Evolutionary conservation across 2,888 invertebrate genomes (phyloP).

Genomic region (Vandiemenella viatica): DNA sequence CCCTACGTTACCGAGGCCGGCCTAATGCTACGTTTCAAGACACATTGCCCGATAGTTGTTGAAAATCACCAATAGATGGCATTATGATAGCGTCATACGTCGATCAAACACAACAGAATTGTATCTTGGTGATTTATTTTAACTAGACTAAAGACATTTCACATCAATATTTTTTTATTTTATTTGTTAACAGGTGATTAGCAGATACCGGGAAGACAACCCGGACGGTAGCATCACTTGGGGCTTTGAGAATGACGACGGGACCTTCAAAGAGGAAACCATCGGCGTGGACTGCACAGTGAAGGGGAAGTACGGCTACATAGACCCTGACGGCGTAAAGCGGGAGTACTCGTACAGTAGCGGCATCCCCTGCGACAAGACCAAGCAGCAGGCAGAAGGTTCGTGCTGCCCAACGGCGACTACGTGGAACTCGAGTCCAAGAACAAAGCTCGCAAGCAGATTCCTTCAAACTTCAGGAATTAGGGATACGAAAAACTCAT

Average conservation of each 20-base stretch:
- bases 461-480: slow-evolving; percentile 32
- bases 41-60: too few relatives aligned
- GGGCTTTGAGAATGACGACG: slow-evolving; percentile 81
- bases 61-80: too few relatives aligned
- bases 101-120: too few relatives aligned
- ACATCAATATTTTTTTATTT: too few relatives aligned
- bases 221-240: slow-evolving; percentile 69
- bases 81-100: too few relatives aligned
- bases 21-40: too few relatives aligned
- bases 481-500: too few relatives aligned
- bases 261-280: slow-evolving; percentile 70
- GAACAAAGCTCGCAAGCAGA: slow-evolving; percentile 47
- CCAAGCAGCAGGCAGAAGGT: slow-evolving; percentile 32
- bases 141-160: too few relatives aligned
- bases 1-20: too few relatives aligned
- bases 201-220: slow-evolving; percentile 59
- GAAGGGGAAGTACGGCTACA: slow-evolving; percentile 67
- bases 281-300: slow-evolving; percentile 64
- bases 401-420: slow-evolving; percentile 54
- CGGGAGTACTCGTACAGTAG: slow-evolving; percentile 72
- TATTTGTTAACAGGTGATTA: slow-evolving; percentile 23
- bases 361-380: slow-evolving; percentile 54
- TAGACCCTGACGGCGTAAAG: slow-evolving; percentile 67
- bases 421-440: slow-evolving; percentile 60
- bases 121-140: too few relatives aligned